Percentiles rank a stretch among this genome's conserved stretches.
These are phyloP conservation scores for Heliconius hortense DNA, from an alignment of 2,888 invertebrate species.

Conservation along the genomic window DNA sequence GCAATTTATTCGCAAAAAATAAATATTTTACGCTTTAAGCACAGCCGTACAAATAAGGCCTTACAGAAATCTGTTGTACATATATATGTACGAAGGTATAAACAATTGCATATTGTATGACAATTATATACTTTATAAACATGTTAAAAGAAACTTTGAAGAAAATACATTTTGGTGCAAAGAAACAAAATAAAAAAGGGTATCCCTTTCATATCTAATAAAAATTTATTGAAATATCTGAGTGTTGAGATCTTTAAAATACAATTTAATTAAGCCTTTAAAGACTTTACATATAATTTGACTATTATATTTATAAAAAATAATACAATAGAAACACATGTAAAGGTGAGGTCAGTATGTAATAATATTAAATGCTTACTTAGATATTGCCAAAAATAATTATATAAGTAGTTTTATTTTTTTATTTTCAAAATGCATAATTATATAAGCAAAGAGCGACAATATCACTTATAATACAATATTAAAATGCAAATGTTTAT, in stretches of 20 bases:
- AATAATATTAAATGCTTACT: background rate
- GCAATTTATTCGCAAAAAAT: conserved; percentile 38
- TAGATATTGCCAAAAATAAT: background rate
- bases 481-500: no score
- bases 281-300: background rate
- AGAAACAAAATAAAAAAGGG: background rate
- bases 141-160: background rate
- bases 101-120: conserved; percentile 1
- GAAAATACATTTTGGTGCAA: background rate
- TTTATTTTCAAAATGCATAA: background rate
- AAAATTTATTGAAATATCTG: background rate
- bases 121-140: background rate
- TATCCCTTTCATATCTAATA: background rate
- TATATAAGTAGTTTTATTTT: background rate
- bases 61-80: conserved; percentile 11
- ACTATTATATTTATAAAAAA: background rate
- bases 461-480: conserved; percentile 2
- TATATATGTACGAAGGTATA: background rate
- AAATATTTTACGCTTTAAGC: conserved; percentile 58
- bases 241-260: background rate
- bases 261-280: background rate
- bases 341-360: background rate
- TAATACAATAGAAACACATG: background rate
- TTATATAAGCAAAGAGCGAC: background rate
- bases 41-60: conserved; percentile 51